Evolutionary conservation across 2,797 vertebrate genomes (phyloP), one percentile per base, ranked within the genome.

Genomic region (Poecile montanus): DNA sequence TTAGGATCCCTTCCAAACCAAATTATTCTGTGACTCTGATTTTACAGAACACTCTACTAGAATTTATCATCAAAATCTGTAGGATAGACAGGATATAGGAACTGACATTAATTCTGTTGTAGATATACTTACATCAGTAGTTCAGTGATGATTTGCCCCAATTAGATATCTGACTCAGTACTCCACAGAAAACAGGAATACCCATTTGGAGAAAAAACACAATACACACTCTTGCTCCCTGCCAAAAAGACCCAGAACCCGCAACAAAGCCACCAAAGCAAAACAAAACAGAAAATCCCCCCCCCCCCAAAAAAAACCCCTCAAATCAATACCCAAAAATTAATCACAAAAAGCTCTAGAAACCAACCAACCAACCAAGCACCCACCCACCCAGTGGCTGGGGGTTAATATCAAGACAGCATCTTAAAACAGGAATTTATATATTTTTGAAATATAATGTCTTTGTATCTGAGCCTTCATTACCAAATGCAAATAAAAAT

Each of bases 171-270:
- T 91, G 9, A 30, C 11, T 57, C 20, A 50, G 10, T 83, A 54
- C 10, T 82, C 11, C 15, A 62, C 36, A 82, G 32, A 60, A 79
- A 70, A n/a, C 1, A 7, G 10, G 6, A 80, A 77, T 44, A 85
- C 0, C 0, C 8, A 7, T 54, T 42, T 53, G 14, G 15, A 88
- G 57, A 68, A 82, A 27, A 5, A 34, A 5, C 20, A 58, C 10
- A 47, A 10, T 23, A 13, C 3, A 11, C 0, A 0, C 19, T 5
- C 6, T 34, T 30, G 2, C 11, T 26, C 6, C 4, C 21, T 7
- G 3, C 1, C 0, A 13, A 42, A 32, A 61, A 25, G 32, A 42
- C 14, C 8, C 9, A 50, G 23, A 75, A 75, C n/a, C 26, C 22
- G 32, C 22, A 68, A 22, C 5, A 25, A 11, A 38, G 38, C 38